Evolutionary conservation across 2,888 invertebrate species (phyloP).

Genomic region (Bimastos eiseni): DNA sequence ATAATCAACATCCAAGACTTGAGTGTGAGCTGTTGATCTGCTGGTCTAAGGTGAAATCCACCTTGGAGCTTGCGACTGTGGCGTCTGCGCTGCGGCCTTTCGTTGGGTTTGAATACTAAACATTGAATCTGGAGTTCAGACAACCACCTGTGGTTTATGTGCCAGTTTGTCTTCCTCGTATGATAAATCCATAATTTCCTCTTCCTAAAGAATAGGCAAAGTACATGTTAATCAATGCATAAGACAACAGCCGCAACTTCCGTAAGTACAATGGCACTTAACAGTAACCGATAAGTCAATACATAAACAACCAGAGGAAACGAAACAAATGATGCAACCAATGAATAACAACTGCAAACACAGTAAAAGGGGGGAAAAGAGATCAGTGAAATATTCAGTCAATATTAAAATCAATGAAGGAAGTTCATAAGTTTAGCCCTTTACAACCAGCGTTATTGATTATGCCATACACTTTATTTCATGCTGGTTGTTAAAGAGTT

Average conservation of each 20-base stretch:
- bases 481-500: too few relatives aligned
- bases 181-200: conserved; percentile 56
- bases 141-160: conserved; percentile 59
- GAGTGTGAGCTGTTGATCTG: neutral
- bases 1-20: neutral
- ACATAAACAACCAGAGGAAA: neutral
- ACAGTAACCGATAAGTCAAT: neutral
- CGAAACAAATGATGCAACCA: neutral
- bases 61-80: neutral
- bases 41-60: neutral
- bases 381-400: neutral
- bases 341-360: neutral
- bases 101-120: neutral
- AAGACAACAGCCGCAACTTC: neutral
- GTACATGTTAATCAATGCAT: neutral
- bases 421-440: neutral
- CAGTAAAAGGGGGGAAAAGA: neutral
- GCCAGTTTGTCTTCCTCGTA: conserved; percentile 58
- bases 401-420: neutral
- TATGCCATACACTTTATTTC: too few relatives aligned
- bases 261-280: neutral
- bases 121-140: conserved; percentile 47
- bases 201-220: conserved; percentile 49
- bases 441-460: too few relatives aligned
- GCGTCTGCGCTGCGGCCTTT: neutral